Evolutionary conservation across 1,140 invertebrate genomes (phyloP), one percentile per base, ranked within the genome.

Genomic region (Sycobia sp.): DNA sequence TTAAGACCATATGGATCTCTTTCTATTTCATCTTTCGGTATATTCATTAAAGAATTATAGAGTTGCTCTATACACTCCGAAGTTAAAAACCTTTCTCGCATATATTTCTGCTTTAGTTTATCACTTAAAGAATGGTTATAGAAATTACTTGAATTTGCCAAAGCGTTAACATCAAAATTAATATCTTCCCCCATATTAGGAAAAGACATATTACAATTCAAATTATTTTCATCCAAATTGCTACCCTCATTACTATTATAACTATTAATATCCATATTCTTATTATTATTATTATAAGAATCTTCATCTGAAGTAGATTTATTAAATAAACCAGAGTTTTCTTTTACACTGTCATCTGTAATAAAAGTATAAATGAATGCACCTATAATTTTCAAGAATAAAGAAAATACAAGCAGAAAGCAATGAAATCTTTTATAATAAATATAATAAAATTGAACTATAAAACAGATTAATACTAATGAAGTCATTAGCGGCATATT

Each of bases 1-100:
- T 81, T 86, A 0, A 96, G 72, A 0, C 85, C 86, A 29, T 71
- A 69, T 0, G 92, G 92, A 71, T 89, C 86, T 20, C 84, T 76
- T 0, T 84, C 84, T 41, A 84, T 72, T 16, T 83, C 77, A 46
- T 86, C 71, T 62, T 88, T 87, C 0, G 78, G 72, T 1, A 92
- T 90, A 43, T 88, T 86, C 9, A 83, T 84, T 25, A 93, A 73
- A 0, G 90, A 91, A 64, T 85, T 84, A 75, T 95, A 91, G 32
- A 96, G 79, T 68, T 85, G 84, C 71, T 91, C 79, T 10, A 93
- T 78, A 43, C 89, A 84, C 34, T 92, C 90, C 44, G 86, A 77
- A 14, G 91, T 93, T 22, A 92, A 72, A 39, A 86, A 82, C 67
- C 88, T 83, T 65, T 90, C 85, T 23, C 74, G 49, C 27, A 55